Evolutionary conservation across 1,140 invertebrate species (phyloP).

Genomic region (Philotrypesis tridentata): DNA sequence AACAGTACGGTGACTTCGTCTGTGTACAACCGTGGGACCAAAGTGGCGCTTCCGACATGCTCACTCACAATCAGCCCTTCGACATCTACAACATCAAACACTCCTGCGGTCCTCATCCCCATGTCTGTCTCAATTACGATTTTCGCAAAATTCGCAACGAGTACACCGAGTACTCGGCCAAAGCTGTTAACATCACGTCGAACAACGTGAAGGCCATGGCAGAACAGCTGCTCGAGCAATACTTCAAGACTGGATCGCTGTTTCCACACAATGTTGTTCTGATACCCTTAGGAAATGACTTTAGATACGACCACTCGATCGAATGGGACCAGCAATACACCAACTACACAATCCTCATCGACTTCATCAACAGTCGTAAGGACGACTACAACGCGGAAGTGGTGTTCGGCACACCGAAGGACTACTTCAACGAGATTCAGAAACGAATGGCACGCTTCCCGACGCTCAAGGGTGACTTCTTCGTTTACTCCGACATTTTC

Average conservation of each 20-base stretch:
- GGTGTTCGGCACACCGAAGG: conserved; percentile 90
- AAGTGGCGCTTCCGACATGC: conserved; percentile 76
- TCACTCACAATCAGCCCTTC: conserved; percentile 94
- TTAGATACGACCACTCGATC: conserved; percentile 87
- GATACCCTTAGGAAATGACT: conserved; percentile 94
- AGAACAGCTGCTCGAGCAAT: conserved; percentile 89
- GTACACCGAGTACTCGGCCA: conserved; percentile 90
- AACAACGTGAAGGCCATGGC: conserved; percentile 90
- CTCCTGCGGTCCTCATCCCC: conserved; percentile 92
- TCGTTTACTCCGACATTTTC: conserved; percentile 96
- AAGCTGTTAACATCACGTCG: conserved; percentile 87
- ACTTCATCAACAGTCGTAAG: conserved; percentile 88
- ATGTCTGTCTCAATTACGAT: conserved; percentile 91
- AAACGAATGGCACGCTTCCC: conserved; percentile 82
- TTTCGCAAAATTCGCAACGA: conserved; percentile 92
- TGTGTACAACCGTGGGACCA: conserved; percentile 89
- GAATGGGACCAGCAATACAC: conserved; percentile 95
- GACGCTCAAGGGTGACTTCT: conserved; percentile 93
- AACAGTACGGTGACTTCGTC: conserved; percentile 88
- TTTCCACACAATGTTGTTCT: conserved; percentile 92
- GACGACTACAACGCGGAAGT: conserved; percentile 86
- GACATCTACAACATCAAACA: conserved; percentile 97
- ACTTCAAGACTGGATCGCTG: conserved; percentile 88
- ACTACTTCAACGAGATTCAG: conserved; percentile 89
- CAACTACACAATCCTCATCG: conserved; percentile 91